phyloP scores from a whole-genome alignment of 2,888 invertebrate genomes.

The Linnaemya vulpina region DNA sequence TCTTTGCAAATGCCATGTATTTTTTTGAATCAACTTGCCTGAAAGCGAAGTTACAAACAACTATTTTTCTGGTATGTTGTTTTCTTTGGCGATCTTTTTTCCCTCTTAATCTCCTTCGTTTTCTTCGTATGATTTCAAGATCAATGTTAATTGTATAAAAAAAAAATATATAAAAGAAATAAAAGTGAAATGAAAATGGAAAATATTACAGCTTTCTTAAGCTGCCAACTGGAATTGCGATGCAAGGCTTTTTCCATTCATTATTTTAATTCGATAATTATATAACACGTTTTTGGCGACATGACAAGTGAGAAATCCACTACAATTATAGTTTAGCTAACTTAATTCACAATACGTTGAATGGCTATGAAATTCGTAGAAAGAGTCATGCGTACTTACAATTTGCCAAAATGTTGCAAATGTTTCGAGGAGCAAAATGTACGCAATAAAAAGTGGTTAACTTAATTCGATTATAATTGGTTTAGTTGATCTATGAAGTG shows the following conservation, averaged over 20 bases:
- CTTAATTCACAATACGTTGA: neutral
- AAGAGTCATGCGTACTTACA: too few species aligned
- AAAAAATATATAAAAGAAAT: conserved; percentile 1
- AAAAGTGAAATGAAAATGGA: conserved; percentile 50
- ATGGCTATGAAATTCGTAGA: neutral
- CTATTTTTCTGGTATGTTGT: conserved; percentile 10
- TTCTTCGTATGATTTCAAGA: conserved; percentile 55
- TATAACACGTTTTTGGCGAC: conserved; percentile 46
- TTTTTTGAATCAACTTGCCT: conserved; percentile 16
- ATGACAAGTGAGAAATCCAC: conserved; percentile 37
- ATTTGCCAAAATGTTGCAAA: too few species aligned
- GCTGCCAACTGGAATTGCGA: conserved; percentile 37
- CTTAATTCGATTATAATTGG: too few species aligned
- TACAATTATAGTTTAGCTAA: neutral
- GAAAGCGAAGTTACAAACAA: conserved; percentile 5
- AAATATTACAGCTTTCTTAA: conserved; percentile 57
- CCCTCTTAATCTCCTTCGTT: conserved; percentile 6
- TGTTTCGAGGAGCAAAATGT: too few species aligned
- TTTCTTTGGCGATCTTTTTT: conserved; percentile 14
- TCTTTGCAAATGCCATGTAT: conserved; percentile 19
- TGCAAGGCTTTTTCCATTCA: conserved; percentile 27
- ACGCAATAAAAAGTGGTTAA: too few species aligned
- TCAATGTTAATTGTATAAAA: conserved; percentile 52
- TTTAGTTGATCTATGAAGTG: too few species aligned
- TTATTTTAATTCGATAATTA: conserved; percentile 50